Base-by-base conservation (phyloP, 1,140 invertebrate species). In the Zaprionus taronus region DNA sequence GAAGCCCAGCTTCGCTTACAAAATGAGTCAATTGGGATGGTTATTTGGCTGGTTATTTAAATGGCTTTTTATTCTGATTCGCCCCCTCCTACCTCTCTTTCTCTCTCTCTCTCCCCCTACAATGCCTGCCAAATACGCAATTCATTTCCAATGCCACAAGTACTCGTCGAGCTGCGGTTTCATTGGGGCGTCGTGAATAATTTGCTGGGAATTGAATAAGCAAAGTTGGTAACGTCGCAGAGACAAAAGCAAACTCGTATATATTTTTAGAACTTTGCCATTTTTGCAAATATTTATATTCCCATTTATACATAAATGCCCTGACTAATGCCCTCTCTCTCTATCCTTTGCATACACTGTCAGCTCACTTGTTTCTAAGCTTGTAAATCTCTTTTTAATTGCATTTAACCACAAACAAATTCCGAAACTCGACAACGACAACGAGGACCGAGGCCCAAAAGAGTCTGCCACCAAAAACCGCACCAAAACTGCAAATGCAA, bases 341-440 rank as follows among this genome's bases (percentile, higher is more conserved):
- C n/a, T 31, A 20, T 31, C 7, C 2, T 34, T 34, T 3, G 34
- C 53, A 53, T 49, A 14, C 12, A 34, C 44, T n/a, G 67, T 56
- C 24, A 24, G 51, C 60, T 68, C 68, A 49, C 17, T 65, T 28
- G n/a, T 20, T 61, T 47, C 49, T 62, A 66, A 71, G 71, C 84
- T 89, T 80, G 84, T 83, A 87, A 87, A 87, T 87, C 83, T 87
- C 84, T 89, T 87, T 87, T 83, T 87, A 87, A 87, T 87, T 87
- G 83, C 83, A 83, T 87, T 87, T 89, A 80, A 79, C 83, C 83
- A 65, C 83, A 87, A 87, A 89, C 83, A 89, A 89, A 85, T 86
- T 86, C 65, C 74, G 55, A 74, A 83, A 75, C 66, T 77, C 72
- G 71, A 77, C 79, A 81, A 71, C 64, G 61, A 64, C 53, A 44